These are phyloP conservation scores for Xiphydria camelus DNA, from an alignment of 2,888 invertebrate species.

Conservation along the genomic window DNA sequence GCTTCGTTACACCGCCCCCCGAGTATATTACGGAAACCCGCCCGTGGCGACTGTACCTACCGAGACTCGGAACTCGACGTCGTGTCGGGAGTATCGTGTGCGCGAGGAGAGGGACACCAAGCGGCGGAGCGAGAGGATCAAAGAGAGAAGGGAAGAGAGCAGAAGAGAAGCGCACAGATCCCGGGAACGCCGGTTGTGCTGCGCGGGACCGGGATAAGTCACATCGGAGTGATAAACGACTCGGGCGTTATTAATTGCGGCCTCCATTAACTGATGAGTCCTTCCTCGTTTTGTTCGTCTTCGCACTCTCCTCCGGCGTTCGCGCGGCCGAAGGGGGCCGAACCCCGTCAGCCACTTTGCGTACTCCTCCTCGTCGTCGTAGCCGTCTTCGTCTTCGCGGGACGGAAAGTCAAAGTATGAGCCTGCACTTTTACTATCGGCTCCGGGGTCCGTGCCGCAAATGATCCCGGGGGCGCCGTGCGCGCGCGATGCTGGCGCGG, in stretches of 20 bases:
- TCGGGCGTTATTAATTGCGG: slow-evolving; percentile 45
- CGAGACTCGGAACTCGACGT: background rate
- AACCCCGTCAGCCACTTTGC: too few species aligned
- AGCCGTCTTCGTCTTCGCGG: too few species aligned
- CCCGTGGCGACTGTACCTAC: slow-evolving; percentile 3
- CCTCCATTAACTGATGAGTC: slow-evolving; percentile 45
- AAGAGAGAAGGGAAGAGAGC: slow-evolving; percentile 11
- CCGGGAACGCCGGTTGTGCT: background rate
- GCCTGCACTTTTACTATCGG: slow-evolving; percentile 7
- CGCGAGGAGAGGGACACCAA: slow-evolving; percentile 11
- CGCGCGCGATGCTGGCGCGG: too few species aligned
- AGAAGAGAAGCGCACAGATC: slow-evolving; percentile 13
- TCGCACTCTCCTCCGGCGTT: background rate
- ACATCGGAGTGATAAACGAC: slow-evolving; percentile 47
- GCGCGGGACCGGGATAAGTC: slow-evolving; percentile 32
- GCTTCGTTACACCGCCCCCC: slow-evolving; percentile 17
- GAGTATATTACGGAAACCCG: slow-evolving; percentile 30
- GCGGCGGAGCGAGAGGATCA: slow-evolving; percentile 15
- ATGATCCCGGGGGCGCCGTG: slow-evolving; percentile 12
- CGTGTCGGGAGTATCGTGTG: background rate
- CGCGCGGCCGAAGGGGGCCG: too few species aligned
- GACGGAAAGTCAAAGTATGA: too few species aligned
- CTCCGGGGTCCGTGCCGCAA: slow-evolving; percentile 18
- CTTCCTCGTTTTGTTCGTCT: slow-evolving; percentile 6
- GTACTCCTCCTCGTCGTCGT: background rate